These are phyloP conservation scores for Lutra lutra DNA, from an alignment of 2,797 vertebrate genomes.

Conservation along the genomic window DNA sequence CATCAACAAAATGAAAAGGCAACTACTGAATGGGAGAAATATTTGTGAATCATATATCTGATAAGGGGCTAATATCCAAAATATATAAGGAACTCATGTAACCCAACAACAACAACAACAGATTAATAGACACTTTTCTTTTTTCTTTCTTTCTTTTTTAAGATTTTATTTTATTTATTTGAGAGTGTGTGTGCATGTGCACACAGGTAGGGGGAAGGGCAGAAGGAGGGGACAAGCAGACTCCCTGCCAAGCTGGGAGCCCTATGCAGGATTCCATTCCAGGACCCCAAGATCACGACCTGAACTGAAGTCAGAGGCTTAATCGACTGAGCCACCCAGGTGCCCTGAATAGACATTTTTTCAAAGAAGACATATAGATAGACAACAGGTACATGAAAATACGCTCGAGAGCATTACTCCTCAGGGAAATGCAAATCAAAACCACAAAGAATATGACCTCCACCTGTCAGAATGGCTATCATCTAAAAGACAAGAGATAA, in stretches of 20 bases:
- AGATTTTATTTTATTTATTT: neutral
- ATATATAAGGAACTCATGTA: neutral
- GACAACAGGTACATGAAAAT: neutral
- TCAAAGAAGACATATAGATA: slow-evolving; percentile 20
- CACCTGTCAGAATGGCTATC: neutral
- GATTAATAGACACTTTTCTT: neutral
- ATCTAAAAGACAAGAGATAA: neutral
- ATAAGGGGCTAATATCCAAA: neutral
- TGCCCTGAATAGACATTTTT: neutral
- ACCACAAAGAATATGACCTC: neutral
- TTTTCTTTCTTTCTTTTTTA: neutral
- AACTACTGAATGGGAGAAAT: neutral
- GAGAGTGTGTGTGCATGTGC: neutral
- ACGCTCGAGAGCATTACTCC: neutral
- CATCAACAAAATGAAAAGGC: neutral
- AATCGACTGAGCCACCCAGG: neutral
- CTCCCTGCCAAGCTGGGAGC: neutral
- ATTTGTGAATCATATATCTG: neutral
- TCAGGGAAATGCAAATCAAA: neutral
- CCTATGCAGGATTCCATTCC: neutral
- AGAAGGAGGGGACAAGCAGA: neutral
- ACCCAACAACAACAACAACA: neutral
- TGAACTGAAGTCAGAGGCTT: neutral
- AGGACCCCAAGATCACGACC: neutral
- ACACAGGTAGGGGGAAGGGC: neutral